A percentile compares a stretch with the other conserved stretches of the same genome.
Evolutionary conservation across 92 coral and sea anemone genomes (phyloP).

Genomic region (Bergia puertoricense): DNA sequence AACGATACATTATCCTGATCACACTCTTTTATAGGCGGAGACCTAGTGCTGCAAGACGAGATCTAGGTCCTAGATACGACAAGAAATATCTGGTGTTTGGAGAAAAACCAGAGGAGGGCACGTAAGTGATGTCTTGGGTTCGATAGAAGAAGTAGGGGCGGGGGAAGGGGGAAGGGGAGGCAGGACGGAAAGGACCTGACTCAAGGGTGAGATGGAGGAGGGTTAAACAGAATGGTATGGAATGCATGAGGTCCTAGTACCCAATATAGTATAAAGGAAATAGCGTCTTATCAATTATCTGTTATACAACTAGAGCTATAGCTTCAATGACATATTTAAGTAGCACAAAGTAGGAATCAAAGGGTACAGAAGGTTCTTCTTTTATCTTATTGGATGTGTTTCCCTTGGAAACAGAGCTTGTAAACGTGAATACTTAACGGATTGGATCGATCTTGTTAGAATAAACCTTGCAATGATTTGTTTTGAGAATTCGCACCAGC

Average conservation of each 20-base stretch:
- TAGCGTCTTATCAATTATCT: no score
- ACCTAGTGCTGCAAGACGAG: slow-evolving; percentile 72
- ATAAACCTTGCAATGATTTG: not conserved
- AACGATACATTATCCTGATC: not conserved
- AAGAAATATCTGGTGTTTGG: slow-evolving; percentile 93
- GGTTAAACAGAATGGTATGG: no score
- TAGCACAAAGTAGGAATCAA: not conserved
- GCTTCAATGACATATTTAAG: not conserved
- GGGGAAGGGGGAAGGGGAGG: slow-evolving; percentile 39
- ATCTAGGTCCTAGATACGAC: slow-evolving; percentile 75
- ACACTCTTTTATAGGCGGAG: slow-evolving; percentile 41
- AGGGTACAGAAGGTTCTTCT: not conserved
- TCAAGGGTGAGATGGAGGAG: not conserved
- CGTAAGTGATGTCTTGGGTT: slow-evolving; percentile 52
- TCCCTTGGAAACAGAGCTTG: not conserved
- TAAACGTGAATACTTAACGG: not conserved
- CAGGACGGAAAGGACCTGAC: not conserved
- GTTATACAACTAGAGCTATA: not conserved
- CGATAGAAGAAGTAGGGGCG: not conserved
- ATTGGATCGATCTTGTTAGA: no score
- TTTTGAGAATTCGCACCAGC: not conserved
- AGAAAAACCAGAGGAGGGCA: slow-evolving; percentile 80
- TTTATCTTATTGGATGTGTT: not conserved
- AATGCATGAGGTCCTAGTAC: not conserved
- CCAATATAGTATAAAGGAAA: not conserved